These are phyloP conservation scores for Malurus elegans DNA, from an alignment of 2,113 vertebrate species.

Conservation along the genomic window DNA sequence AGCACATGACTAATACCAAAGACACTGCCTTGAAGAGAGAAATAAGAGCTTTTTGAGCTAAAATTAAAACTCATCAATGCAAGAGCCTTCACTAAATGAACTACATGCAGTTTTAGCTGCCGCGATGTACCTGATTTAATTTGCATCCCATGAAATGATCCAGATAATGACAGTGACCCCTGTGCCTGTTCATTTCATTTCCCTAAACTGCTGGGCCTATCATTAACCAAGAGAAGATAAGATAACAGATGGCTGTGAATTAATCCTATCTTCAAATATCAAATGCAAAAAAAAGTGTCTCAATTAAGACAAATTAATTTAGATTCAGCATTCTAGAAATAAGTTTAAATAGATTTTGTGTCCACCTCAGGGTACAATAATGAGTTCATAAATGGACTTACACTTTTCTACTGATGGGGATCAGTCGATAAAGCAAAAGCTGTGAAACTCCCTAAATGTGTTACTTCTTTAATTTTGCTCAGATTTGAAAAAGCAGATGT, in stretches of 20 bases:
- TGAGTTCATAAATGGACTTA: not conserved
- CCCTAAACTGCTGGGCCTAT: slow-evolving; percentile 35
- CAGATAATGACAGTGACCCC: slow-evolving; percentile 27
- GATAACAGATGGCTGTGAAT: slow-evolving; percentile 32
- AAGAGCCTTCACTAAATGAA: not conserved
- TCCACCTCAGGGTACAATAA: not conserved
- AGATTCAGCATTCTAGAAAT: not conserved
- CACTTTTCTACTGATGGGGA: not conserved
- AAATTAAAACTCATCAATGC: not conserved
- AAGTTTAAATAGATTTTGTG: not conserved
- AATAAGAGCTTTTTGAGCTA: not conserved
- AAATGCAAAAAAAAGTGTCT: slow-evolving; percentile 13
- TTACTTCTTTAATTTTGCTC: not conserved
- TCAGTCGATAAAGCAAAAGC: not conserved
- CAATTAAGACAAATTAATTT: slow-evolving; percentile 45
- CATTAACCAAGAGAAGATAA: slow-evolving; percentile 15
- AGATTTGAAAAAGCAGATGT: not conserved
- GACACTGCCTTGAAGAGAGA: not conserved
- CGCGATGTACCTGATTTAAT: slow-evolving; percentile 10
- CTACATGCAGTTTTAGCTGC: not conserved
- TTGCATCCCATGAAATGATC: slow-evolving; percentile 23
- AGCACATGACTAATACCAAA: not conserved
- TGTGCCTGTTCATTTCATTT: slow-evolving; percentile 15
- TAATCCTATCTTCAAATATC: slow-evolving; percentile 30
- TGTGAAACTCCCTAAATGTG: not conserved